phyloP scores from a whole-genome alignment of 2,113 vertebrate genomes.

The Amblyornis subalaris region DNA sequence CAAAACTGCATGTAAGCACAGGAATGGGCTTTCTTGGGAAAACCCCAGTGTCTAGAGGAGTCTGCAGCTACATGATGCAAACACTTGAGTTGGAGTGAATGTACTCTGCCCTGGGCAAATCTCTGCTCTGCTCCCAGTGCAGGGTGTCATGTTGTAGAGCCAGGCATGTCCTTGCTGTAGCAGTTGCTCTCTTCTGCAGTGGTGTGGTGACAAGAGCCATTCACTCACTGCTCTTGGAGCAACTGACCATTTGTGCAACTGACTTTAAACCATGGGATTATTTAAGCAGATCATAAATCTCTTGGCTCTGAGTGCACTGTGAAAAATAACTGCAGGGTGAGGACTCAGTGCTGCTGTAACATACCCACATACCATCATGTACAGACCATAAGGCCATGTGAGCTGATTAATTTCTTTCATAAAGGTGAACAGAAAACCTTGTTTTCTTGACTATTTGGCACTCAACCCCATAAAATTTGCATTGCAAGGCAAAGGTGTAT shows the following conservation, averaged over 20 bases:
- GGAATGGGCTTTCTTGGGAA: neutral
- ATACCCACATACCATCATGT: neutral
- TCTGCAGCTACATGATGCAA: neutral
- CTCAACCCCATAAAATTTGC: neutral
- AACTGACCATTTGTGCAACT: neutral
- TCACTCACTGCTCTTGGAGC: neutral
- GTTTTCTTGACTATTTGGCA: neutral
- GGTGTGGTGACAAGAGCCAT: neutral
- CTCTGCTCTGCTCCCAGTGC: neutral
- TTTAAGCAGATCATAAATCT: neutral
- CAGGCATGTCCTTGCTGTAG: neutral
- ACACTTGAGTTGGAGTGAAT: neutral
- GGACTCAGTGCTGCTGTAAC: neutral
- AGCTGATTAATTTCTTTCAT: neutral
- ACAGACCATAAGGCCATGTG: fast-evolving
- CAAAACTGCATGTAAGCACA: neutral
- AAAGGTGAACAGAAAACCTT: neutral
- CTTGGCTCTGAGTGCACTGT: neutral
- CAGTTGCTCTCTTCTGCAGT: fast-evolving
- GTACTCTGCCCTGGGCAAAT: neutral
- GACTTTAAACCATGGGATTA: neutral
- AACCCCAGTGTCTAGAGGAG: neutral
- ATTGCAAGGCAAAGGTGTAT: neutral
- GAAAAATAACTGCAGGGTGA: neutral
- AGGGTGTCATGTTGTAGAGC: neutral